Conservation (phyloP, 2,797 vertebrate species). For the Cryptoprocta ferox region DNA sequence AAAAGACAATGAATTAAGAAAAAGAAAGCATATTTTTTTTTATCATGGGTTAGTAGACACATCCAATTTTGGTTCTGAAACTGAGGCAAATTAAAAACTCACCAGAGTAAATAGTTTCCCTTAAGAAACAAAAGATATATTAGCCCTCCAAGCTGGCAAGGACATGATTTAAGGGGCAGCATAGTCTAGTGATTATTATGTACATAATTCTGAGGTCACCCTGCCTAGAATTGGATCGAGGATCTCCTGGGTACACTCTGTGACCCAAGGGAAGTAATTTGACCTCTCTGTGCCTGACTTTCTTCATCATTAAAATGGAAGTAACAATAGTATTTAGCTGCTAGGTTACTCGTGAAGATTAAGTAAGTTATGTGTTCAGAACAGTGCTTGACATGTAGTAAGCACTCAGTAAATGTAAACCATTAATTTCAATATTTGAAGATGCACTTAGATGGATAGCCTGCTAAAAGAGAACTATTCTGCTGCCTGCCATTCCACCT, state of each 20-base stretch:
- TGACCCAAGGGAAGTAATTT: neutral
- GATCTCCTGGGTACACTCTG: neutral
- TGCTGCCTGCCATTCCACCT: neutral
- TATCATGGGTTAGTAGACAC: neutral
- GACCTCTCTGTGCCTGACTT: neutral
- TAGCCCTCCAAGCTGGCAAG: neutral
- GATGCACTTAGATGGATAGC: neutral
- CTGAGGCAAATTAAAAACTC: neutral
- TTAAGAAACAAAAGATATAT: too few relatives aligned
- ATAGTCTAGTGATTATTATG: neutral
- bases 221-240: neutral
- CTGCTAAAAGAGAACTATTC: neutral
- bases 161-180: neutral
- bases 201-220: neutral
- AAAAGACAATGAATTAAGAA: neutral
- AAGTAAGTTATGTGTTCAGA: constrained; percentile 1
- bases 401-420: neutral
- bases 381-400: neutral
- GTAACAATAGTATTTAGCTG: neutral
- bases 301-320: neutral
- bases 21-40: constrained; percentile 46
- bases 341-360: neutral
- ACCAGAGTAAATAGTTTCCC: neutral
- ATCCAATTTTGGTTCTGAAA: neutral
- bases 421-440: neutral